Conservation (phyloP, 2,888 invertebrate species). For the Eupithecia tripunctaria region DNA sequence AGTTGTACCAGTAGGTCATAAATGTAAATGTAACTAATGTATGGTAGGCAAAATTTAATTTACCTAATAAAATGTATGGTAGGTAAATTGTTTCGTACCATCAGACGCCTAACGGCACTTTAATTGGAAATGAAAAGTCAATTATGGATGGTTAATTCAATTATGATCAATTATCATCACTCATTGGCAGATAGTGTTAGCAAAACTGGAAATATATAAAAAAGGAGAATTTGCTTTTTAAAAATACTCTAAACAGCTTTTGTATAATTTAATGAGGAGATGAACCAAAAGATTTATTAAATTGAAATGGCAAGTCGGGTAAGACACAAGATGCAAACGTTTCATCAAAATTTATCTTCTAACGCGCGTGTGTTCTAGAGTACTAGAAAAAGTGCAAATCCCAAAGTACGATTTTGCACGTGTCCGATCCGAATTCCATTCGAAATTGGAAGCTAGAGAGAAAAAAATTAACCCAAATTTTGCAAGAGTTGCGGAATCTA, state of each 20-base stretch:
- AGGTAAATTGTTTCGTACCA: constrained; percentile 43
- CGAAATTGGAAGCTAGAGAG: constrained; percentile 58
- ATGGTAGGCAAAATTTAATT: not conserved
- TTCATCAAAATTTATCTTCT: constrained; percentile 32
- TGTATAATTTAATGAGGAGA: not conserved
- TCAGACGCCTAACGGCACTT: constrained; percentile 60
- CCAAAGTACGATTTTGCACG: constrained; percentile 53
- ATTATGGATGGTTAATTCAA: constrained; percentile 61
- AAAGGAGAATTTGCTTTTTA: not conserved
- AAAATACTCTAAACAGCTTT: no score
- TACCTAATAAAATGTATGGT: not conserved
- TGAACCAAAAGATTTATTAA: not conserved
- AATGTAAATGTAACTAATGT: not conserved
- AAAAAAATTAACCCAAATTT: constrained; percentile 80
- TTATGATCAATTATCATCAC: constrained; percentile 62
- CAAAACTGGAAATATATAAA: not conserved
- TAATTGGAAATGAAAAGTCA: constrained; percentile 70
- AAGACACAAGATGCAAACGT: not conserved
- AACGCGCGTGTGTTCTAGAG: constrained; percentile 43
- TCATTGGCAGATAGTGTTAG: constrained; percentile 34
- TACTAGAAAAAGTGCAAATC: constrained; percentile 42
- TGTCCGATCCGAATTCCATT: constrained; percentile 52
- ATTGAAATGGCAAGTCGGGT: not conserved
- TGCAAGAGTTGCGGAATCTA: constrained; percentile 83
- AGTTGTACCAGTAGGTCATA: constrained; percentile 46